phyloP scores from a whole-genome alignment of 2,888 invertebrate genomes.

The Agrotis ipsilon region DNA sequence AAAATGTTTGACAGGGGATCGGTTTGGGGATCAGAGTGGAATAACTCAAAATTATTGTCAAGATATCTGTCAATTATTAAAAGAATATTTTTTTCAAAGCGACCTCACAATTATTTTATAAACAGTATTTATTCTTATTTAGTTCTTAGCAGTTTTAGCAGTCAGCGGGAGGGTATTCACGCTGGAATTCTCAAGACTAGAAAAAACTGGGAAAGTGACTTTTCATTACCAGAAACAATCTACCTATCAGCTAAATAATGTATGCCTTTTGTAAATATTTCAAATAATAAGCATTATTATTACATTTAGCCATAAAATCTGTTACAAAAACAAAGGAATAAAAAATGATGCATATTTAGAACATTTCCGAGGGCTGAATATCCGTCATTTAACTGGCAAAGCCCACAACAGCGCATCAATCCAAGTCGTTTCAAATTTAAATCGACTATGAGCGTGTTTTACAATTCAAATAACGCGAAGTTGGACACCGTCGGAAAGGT shows the following conservation, averaged over 20 bases:
- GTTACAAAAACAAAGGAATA: slow-evolving; percentile 19
- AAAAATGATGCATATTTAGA: slow-evolving; percentile 31
- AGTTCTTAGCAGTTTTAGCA: not conserved
- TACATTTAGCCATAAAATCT: not conserved
- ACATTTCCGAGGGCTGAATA: slow-evolving; percentile 29
- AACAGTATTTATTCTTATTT: too few species aligned
- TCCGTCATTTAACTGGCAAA: slow-evolving; percentile 57
- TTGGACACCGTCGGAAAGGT: slow-evolving; percentile 74
- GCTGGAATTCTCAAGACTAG: not conserved
- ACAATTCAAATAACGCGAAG: slow-evolving; percentile 80
- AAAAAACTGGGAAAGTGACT: not conserved
- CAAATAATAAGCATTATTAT: too few species aligned
- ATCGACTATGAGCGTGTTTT: slow-evolving; percentile 74
- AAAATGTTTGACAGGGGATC: too few species aligned
- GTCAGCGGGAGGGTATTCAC: not conserved
- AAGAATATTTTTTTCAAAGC: not conserved
- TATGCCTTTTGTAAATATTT: not conserved
- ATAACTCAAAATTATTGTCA: too few species aligned
- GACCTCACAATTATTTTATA: not conserved
- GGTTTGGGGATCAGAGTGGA: too few species aligned
- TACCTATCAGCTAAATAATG: not conserved
- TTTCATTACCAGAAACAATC: not conserved
- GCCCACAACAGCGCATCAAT: slow-evolving; percentile 68
- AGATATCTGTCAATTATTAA: too few species aligned
- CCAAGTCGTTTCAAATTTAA: slow-evolving; percentile 76